Conservation (phyloP, 2,113 vertebrate species). For the Cinclus cinclus region DNA sequence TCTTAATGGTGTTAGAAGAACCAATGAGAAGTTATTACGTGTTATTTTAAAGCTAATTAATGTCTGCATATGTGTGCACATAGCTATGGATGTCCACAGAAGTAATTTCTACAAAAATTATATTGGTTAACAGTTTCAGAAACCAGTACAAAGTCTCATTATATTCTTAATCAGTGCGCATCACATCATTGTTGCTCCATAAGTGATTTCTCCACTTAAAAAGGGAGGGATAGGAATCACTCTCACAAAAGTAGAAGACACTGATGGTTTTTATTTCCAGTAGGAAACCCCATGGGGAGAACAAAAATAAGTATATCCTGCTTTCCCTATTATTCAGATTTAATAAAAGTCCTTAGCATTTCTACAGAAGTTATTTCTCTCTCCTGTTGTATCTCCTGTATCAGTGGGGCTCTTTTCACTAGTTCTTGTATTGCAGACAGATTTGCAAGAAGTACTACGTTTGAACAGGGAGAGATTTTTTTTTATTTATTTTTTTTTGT, state of each 20-base stretch:
- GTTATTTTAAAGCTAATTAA: background rate
- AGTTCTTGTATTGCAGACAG: background rate
- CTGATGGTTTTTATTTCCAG: background rate
- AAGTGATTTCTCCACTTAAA: background rate
- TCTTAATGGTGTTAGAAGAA: background rate
- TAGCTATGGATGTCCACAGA: background rate
- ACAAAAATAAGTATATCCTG: background rate
- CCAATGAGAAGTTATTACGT: background rate
- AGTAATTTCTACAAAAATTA: background rate
- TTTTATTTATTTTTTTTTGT: background rate
- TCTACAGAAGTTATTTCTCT: background rate
- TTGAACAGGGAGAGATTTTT: background rate
- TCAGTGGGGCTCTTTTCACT: background rate
- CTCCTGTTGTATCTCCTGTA: background rate
- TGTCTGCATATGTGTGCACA: background rate
- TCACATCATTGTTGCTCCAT: background rate
- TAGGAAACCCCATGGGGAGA: background rate
- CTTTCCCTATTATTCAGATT: background rate
- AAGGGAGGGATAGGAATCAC: background rate
- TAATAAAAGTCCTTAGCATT: background rate
- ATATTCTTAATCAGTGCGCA: background rate
- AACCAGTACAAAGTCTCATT: background rate
- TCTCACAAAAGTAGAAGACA: background rate
- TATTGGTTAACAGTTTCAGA: background rate
- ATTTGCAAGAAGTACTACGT: background rate